Evolutionary conservation across 2,888 invertebrate genomes (phyloP), one percentile per base, ranked within the genome.

Genomic region (Meta bourneti): DNA sequence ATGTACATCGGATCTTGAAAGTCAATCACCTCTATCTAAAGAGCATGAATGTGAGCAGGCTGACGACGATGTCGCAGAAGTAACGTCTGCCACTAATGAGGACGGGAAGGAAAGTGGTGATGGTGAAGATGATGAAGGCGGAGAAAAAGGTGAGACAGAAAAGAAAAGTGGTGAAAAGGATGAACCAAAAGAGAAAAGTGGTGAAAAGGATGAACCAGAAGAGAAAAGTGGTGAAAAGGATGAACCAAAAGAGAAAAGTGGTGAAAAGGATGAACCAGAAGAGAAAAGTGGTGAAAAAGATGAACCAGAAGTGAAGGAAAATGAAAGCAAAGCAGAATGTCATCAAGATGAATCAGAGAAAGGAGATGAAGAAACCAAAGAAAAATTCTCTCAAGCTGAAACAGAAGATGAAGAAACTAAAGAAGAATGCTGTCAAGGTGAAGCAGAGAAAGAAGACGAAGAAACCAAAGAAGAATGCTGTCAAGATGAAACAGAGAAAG

Each of bases 401-500:
- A 19, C 49, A 52, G 51, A 83, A 51, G 51, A 9, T 49, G 71
- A 82, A 19, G 85, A 77, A 77, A n/a, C 19, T 49, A 34, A 49
- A 69, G 13, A 69, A 8, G 69, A 69, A 69, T 69, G 9, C 13
- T 13, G 6, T 48, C 34, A n/a, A 72, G 2, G 7, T 20, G 20
- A 70, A 16, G n/a, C 49, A 19, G 51, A 72, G n/a, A 34, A 19
- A 52, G 51, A 83, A 51, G 51, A 9, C 48, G 71, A 82, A 19
- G 85, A 77, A 77, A n/a, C 19, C 19, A 48, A 7, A 19, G 11
- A 1, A 6, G 85, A 77, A 77, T n/a, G n/a, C n/a, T 34, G 34
- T 34, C 34, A 34, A 34, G 34, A 34, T n/a, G 13, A 16, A 16
- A 61, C 13, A 16, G 75, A 61, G 9, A 11, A 34, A 16, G 77